phyloP scores from a whole-genome alignment of 2,797 vertebrate species.

The Botia kubotai region DNA sequence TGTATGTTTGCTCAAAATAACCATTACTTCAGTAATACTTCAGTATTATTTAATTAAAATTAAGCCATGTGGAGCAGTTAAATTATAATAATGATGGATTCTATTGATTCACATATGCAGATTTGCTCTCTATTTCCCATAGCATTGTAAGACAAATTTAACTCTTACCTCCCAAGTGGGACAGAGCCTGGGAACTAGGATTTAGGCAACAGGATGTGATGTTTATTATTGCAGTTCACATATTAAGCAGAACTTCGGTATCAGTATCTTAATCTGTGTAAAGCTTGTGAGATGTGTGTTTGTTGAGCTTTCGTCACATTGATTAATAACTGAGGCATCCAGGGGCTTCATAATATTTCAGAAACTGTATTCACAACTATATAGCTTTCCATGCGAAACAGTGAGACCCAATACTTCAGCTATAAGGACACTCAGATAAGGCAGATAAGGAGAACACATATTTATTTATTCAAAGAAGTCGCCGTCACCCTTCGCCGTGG shows the following conservation, averaged over 20 bases:
- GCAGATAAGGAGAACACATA: background rate
- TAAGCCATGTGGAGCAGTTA: background rate
- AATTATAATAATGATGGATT: background rate
- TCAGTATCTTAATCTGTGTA: too few relatives aligned
- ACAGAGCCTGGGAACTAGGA: conserved; percentile 50
- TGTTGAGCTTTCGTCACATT: conserved; percentile 19
- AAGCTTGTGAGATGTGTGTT: too few relatives aligned
- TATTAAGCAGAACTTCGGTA: conserved; percentile 38
- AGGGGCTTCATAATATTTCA: background rate
- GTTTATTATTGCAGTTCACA: conserved; percentile 50
- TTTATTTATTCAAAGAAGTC: background rate
- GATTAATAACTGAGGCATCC: conserved; percentile 27
- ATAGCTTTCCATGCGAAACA: background rate
- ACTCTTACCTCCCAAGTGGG: conserved; percentile 22
- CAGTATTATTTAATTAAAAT: background rate
- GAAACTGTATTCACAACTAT: background rate
- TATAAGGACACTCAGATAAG: background rate
- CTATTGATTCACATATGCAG: conserved; percentile 11
- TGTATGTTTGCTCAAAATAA: background rate
- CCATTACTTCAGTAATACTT: too few relatives aligned
- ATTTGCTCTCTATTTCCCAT: background rate
- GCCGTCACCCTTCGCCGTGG: background rate
- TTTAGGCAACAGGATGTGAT: conserved; percentile 44
- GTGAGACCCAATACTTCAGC: background rate
- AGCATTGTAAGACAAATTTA: conserved; percentile 7